These are phyloP conservation scores for Coendou prehensilis DNA, from an alignment of 2,797 vertebrate genomes.

Conservation along the genomic window DNA sequence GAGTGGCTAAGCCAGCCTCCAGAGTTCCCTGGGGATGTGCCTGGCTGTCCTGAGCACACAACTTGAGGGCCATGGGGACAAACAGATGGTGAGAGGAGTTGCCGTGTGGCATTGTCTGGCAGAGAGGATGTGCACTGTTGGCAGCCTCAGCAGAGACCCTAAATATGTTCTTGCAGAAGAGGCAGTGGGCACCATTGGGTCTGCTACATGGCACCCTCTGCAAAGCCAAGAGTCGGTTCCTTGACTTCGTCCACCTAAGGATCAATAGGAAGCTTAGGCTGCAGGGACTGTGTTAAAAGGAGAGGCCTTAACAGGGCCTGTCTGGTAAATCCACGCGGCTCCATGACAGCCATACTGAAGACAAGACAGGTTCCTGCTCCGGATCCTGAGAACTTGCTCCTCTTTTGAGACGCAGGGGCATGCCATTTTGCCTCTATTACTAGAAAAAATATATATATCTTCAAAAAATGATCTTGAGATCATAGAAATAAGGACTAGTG, in stretches of 20 bases:
- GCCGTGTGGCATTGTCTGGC: not conserved
- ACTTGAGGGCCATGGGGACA: not conserved
- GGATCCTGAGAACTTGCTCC: not conserved
- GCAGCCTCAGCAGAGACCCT: fast-evolving
- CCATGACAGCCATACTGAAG: not conserved
- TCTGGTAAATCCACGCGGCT: not conserved
- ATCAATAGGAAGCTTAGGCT: not conserved
- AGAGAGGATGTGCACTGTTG: not conserved
- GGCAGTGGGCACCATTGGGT: not conserved
- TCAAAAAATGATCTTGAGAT: not conserved
- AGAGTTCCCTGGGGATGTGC: not conserved
- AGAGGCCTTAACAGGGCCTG: not conserved
- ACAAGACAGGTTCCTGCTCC: not conserved
- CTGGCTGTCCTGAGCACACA: not conserved
- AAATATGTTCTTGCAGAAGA: not conserved
- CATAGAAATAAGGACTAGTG: not conserved
- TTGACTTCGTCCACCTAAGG: not conserved
- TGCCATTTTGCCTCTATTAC: not conserved
- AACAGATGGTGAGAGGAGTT: not conserved
- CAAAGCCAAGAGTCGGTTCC: not conserved
- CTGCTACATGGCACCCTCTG: fast-evolving
- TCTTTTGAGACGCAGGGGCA: not conserved
- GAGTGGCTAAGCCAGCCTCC: not conserved
- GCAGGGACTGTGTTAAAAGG: not conserved
- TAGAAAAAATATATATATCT: not conserved